Evolutionary conservation across 2,113 vertebrate species (phyloP).

Genomic region (Corvus hawaiiensis): DNA sequence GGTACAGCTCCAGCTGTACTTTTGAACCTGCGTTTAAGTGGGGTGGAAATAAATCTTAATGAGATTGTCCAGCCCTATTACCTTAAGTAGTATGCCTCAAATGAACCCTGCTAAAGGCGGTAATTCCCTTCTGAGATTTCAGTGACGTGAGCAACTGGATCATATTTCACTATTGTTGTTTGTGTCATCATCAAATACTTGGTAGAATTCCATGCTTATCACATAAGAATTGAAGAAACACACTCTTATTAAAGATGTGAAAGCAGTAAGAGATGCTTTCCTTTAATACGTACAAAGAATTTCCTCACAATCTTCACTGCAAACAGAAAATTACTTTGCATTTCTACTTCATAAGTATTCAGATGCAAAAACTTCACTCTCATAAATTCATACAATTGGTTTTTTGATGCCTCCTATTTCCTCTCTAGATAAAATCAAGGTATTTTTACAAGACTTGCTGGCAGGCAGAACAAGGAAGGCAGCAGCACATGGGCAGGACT

Average conservation of each 20-base stretch:
- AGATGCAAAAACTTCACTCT: background rate
- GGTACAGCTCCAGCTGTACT: conserved; percentile 36
- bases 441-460: background rate
- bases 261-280: background rate
- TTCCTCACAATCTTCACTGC: background rate
- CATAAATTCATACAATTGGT: background rate
- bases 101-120: conserved; percentile 30
- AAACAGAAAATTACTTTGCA: background rate
- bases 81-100: conserved; percentile 51
- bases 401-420: background rate
- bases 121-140: conserved; percentile 37
- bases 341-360: background rate
- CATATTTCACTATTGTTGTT: conserved; percentile 22
- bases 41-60: conserved; percentile 55
- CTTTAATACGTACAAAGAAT: background rate
- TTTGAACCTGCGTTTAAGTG: conserved; percentile 41
- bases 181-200: background rate
- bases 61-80: conserved; percentile 49
- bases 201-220: background rate
- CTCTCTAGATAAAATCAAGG: background rate
- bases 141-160: conserved; percentile 3
- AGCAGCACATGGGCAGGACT: background rate
- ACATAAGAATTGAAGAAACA: background rate
- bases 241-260: background rate
- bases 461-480: background rate